Evolutionary conservation across 2,113 vertebrate species (phyloP), one percentile per base, ranked within the genome.

Genomic region (Actinemys pallida): DNA sequence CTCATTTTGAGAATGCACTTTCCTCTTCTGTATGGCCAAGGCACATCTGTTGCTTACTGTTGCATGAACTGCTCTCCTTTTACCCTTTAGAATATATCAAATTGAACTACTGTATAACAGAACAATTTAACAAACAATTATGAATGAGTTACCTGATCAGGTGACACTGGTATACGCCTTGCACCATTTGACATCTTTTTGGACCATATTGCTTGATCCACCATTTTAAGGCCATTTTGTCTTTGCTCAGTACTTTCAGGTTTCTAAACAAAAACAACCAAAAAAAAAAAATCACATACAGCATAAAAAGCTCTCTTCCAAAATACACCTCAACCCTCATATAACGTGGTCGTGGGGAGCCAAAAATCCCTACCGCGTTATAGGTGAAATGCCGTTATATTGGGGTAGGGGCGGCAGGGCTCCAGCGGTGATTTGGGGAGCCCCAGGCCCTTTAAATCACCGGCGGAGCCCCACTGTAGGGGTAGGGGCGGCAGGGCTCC

Each of bases 151-250:
- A 99, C 99, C 99, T 99, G 99, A 88, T 99, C 99, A 62, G 99
- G 98, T 54, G 99, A 99, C 90, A 99, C 99, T 1, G 99, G 99
- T 45, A 99, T 99, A 94, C 99, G 98, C 90, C 99, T 98, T 25
- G 99, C 98, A 3, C 99, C 99, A 10, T 99, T 99, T 1, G 99
- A 99, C 99, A 99, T 99, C 98, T 99, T 99, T 97, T 99, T 99
- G 82, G 99, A 99, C 99, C 99, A 99, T 97, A 99, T 99, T 42
- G 99, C 99, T 98, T 99, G 99, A 95, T 99, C 99, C 42, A 99
- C 99, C 99, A 99, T 99, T 98, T 99, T 99, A 81, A 99, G 99
- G 47, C 99, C 99, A 97, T 99, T 99, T 97, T 99, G 99, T 95
- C 99, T 99, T 97, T 99, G 99, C 83, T 99, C 99, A 19, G 98